Evolutionary conservation across 2,113 vertebrate species (phyloP), one percentile per base, ranked within the genome.

Genomic region (Paracanthobrama guichenoti): DNA sequence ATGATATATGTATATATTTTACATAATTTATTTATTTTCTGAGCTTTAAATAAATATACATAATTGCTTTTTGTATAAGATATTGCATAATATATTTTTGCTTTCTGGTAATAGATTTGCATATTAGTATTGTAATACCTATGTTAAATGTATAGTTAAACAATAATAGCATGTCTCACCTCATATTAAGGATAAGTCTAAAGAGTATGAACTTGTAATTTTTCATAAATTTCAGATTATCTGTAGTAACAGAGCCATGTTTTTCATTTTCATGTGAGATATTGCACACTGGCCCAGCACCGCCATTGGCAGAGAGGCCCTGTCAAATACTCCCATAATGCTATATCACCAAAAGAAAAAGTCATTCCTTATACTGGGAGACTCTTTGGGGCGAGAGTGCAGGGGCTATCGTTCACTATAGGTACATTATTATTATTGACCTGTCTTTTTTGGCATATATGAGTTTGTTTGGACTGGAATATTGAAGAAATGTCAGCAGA

Each of bases 271-370:
- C 31, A 60, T 13, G 31, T 93, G 91, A 92, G 91, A 90, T 92
- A 93, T 92, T 88, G 89, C 87, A 73, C 77, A 78, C 28, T 59
- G 71, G 85, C 81, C 87, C 86, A 83, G 90, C 91, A 91, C 92
- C 85, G 90, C 91, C 90, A 91, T 90, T 93, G 91, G 89, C 91
- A 86, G 64, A 90, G 89, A 90, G 90, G 89, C 91, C 90, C 86
- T 90, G 90, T 93, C 92, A 91, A 42, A 85, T 46, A 82, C 26
- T 87, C 80, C 80, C 90, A 86, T 91, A 89, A 91, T 88, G 90
- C 90, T 93, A 93, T 89, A 93, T 93, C 91, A 92, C 86, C 88
- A 88, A 86, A 86, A 84, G 88, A 89, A 83, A 79, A 28, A 85
- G n/a, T 79, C 35, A 57, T 85, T 79, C 74, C 16, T 79, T 64